Evolutionary conservation across 2,113 vertebrate species (phyloP).

Genomic region (Empidonax alnorum): DNA sequence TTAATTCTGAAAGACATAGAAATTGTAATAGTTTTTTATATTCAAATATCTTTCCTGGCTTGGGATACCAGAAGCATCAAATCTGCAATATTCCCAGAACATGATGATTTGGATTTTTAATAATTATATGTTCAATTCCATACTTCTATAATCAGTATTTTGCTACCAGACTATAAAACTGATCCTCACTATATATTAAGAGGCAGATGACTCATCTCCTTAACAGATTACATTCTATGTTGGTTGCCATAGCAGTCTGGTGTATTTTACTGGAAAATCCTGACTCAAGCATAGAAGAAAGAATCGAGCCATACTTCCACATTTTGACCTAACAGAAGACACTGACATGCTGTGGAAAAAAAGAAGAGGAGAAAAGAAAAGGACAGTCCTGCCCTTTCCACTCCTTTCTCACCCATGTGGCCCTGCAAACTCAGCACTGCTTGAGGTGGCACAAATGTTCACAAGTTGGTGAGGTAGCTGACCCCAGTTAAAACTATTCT

Average conservation of each 20-base stretch:
- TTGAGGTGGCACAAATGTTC: background rate
- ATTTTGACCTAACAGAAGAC: background rate
- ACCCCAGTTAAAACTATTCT: background rate
- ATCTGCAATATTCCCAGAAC: background rate
- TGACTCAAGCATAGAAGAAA: background rate
- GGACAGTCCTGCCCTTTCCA: background rate
- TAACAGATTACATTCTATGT: background rate
- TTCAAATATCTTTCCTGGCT: background rate
- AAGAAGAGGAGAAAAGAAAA: background rate
- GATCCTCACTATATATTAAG: constrained; percentile 31
- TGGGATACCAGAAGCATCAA: background rate
- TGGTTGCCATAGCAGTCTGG: background rate
- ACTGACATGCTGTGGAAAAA: background rate
- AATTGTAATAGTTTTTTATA: background rate
- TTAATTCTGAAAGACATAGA: background rate
- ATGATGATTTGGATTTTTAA: background rate
- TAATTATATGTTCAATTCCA: constrained; percentile 24
- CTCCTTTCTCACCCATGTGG: background rate
- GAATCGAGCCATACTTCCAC: background rate
- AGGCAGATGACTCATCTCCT: constrained; percentile 35
- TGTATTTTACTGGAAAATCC: constrained; percentile 23
- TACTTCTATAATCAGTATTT: background rate
- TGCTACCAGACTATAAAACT: background rate
- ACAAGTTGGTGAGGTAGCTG: background rate
- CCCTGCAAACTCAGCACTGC: background rate